These are phyloP conservation scores for Mactromeris polynyma DNA, from an alignment of 2,888 invertebrate species.

Conservation along the genomic window DNA sequence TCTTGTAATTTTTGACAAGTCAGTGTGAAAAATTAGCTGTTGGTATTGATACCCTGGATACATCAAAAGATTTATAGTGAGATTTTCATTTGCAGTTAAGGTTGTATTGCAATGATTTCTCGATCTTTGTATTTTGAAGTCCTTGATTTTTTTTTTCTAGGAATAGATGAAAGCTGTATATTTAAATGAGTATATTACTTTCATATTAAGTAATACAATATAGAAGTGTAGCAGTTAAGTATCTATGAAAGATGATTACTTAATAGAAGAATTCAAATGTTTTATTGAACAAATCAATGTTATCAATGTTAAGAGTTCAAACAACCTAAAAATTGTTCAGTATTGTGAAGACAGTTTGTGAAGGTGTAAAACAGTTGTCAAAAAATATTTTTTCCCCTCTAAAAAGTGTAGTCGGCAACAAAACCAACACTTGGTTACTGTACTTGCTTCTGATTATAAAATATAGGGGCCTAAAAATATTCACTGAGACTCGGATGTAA, in stretches of 20 bases:
- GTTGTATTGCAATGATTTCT: not conserved
- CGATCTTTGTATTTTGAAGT: not conserved
- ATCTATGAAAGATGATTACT: not conserved
- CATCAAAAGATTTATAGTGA: not conserved
- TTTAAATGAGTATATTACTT: not conserved
- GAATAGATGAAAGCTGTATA: not conserved
- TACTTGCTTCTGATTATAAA: too few species aligned
- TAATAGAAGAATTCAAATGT: not conserved
- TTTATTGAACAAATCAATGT: not conserved
- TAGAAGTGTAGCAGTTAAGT: not conserved
- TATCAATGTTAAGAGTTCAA: too few species aligned
- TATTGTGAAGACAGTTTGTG: too few species aligned
- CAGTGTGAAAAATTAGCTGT: not conserved
- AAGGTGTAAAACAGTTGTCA: too few species aligned
- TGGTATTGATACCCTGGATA: not conserved
- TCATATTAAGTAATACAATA: not conserved
- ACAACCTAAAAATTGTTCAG: too few species aligned
- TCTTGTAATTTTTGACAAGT: slow-evolving; percentile 3
- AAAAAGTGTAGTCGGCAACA: too few species aligned
- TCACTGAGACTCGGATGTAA: too few species aligned
- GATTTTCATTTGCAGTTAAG: not conserved
- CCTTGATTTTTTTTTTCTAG: not conserved
- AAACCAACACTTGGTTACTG: too few species aligned
- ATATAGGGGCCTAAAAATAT: too few species aligned
- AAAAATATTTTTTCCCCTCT: too few species aligned